Base-by-base conservation (phyloP, 2,797 vertebrate species). In the Aplochiton taeniatus region DNA sequence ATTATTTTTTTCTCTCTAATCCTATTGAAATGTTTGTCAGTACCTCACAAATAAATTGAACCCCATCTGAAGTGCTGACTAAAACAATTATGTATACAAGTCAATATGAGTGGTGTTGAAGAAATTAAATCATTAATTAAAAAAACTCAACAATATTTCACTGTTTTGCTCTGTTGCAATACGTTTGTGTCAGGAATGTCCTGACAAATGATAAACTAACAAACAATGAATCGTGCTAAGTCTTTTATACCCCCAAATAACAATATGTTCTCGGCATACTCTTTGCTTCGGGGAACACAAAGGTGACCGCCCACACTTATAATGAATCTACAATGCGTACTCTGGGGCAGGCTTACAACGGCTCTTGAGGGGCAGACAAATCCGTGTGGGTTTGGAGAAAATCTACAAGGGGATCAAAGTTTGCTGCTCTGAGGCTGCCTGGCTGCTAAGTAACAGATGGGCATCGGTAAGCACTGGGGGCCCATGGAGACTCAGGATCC, bases 381-480 rank as follows among this genome's bases (percentile, higher is more conserved):
- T 92, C 90, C 88, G 89, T 83, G 86, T 82, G 83, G 90, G 89
- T 89, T 91, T 89, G 86, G 82, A 83, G 82, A 90, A 88, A 91
- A 92, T 90, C 88, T 90, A 91, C 89, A 85, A 66, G 70, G 87
- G 88, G 91, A 91, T 91, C 90, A 91, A 92, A 92, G 90, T 91
- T 91, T 91, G 85, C 86, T 81, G 87, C 90, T 89, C 85, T 86
- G 89, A 87, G 85, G 83, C 87, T 88, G 68, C 69, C 70, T 74
- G 77, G 79, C 70, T 76, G 79, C 88, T 88, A 89, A 78, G 88
- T 88, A 93, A 91, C 92, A 94, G 92, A 92, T 92, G 92, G 93
- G 87, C 89, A 89, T 87, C 86, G 90, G 89, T 89, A 89, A 31
- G 88, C 84, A 89, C 87, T 78, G 80, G 83, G 89, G 89, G 88